Conservation (phyloP, 1,140 invertebrate species). For the Aphis gossypii region DNA sequence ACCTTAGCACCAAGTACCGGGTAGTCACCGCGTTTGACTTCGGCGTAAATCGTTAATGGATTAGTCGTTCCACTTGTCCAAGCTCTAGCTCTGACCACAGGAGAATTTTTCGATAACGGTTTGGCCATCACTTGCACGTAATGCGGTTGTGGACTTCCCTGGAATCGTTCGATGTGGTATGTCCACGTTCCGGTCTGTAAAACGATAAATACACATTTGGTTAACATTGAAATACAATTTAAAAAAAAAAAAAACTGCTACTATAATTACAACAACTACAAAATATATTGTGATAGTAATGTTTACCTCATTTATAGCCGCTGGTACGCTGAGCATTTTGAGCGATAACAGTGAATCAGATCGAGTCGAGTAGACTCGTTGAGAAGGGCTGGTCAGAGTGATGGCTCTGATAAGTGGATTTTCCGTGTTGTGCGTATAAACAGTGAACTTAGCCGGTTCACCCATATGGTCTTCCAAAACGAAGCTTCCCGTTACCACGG, state of each 20-base stretch:
- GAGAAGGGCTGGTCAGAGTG: conserved; percentile 65
- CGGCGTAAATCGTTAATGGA: conserved; percentile 66
- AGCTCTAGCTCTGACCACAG: conserved; percentile 64
- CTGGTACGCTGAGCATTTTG: conserved; percentile 67
- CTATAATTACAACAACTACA: not conserved
- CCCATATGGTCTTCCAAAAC: conserved; percentile 66
- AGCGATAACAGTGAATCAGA: conserved; percentile 66
- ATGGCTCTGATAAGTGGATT: conserved; percentile 66
- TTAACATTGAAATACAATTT: not conserved
- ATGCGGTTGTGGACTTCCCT: conserved; percentile 69
- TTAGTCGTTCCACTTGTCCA: conserved; percentile 64
- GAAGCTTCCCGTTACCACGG: conserved; percentile 66
- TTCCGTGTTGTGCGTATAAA: conserved; percentile 66
- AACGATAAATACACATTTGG: not conserved
- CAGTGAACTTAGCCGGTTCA: conserved; percentile 65
- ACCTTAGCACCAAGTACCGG: conserved; percentile 68
- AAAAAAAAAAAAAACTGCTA: not conserved
- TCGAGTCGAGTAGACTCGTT: conserved; percentile 64
- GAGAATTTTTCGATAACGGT: conserved; percentile 63
- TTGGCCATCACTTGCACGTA: conserved; percentile 68
- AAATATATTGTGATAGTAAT: not conserved
- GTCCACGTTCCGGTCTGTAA: conserved; percentile 69
- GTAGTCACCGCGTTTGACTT: conserved; percentile 67
- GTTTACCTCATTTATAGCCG: conserved; percentile 67
- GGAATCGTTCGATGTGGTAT: conserved; percentile 68